phyloP scores from a whole-genome alignment of 1,140 invertebrate species.

The Platyscapa corneri region DNA sequence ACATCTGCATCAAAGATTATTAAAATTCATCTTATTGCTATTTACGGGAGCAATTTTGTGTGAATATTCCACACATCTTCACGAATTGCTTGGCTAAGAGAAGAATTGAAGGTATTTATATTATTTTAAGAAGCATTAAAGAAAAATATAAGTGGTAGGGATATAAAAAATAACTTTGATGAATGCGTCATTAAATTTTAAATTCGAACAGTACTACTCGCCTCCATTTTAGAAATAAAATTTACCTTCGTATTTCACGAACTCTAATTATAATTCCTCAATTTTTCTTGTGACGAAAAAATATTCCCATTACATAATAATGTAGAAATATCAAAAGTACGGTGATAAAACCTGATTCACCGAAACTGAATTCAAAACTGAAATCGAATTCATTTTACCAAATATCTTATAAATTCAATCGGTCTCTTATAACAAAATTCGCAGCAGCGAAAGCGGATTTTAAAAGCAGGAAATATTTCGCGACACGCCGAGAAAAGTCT shows the following conservation, averaged over 20 bases:
- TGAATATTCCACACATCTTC: background rate
- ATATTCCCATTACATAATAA: background rate
- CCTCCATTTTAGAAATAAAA: background rate
- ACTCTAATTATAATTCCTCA: background rate
- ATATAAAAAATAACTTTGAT: background rate
- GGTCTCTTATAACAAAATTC: background rate
- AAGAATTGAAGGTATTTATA: background rate
- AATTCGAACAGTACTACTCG: background rate
- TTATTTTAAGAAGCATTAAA: background rate
- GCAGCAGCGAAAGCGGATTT: background rate
- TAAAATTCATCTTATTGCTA: conserved; percentile 22
- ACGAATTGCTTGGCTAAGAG: background rate
- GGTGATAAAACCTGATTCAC: no score
- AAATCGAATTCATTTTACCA: background rate
- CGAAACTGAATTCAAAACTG: background rate
- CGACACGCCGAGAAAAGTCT: background rate
- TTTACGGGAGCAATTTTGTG: conserved; percentile 27
- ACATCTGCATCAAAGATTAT: background rate
- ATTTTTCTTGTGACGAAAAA: background rate
- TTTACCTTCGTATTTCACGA: background rate
- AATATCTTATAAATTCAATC: background rate
- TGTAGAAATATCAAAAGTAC: background rate
- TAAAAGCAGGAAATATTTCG: background rate
- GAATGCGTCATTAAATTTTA: background rate
- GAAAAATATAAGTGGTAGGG: background rate